phyloP scores from a whole-genome alignment of 2,797 vertebrate genomes.

The Clarias laeviceps region DNA sequence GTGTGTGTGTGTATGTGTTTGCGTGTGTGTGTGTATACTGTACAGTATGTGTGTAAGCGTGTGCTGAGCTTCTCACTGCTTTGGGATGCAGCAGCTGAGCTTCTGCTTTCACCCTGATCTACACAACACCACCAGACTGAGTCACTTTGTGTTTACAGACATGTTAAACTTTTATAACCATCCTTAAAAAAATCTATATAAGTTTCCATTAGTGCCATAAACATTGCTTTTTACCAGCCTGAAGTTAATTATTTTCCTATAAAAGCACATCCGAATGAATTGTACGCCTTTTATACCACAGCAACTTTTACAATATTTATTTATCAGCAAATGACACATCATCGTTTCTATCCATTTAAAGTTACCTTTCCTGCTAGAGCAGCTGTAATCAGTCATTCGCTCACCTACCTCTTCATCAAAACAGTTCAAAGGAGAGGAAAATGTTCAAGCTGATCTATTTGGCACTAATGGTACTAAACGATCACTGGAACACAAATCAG shows the following conservation, averaged over 20 bases:
- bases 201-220: neutral
- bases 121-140: neutral
- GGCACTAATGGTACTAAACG: neutral
- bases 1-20: constrained; percentile 14
- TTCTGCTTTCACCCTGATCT: constrained; percentile 26
- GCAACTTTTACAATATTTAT: neutral
- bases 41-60: constrained; percentile 44
- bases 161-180: neutral
- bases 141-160: constrained; percentile 14
- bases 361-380: neutral
- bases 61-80: constrained; percentile 16
- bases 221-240: neutral
- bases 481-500: neutral
- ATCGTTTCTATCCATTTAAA: neutral
- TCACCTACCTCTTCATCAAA: neutral
- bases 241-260: neutral
- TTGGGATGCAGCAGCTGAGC: constrained; percentile 38
- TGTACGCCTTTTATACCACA: neutral
- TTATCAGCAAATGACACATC: neutral
- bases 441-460: neutral
- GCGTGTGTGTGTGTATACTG: constrained; percentile 33
- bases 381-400: neutral
- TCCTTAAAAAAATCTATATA: neutral
- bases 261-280: neutral
- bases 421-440: neutral